These are phyloP conservation scores for Diplodus sargus DNA, from an alignment of 2,797 vertebrate species.

Conservation along the genomic window DNA sequence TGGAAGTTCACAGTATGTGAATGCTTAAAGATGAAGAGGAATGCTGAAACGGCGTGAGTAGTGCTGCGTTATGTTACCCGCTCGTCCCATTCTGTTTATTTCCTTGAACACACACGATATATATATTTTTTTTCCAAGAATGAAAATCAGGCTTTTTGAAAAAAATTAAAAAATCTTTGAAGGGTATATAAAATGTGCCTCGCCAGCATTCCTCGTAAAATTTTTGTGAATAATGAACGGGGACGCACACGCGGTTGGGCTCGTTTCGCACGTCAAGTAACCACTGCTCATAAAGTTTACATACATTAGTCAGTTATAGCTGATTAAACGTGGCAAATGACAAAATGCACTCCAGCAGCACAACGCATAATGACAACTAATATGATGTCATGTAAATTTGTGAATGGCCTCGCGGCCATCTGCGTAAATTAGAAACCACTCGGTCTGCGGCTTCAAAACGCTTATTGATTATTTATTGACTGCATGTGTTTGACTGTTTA, in stretches of 20 bases:
- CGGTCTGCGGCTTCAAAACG: neutral
- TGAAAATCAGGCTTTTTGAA: neutral
- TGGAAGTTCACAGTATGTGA: slow-evolving; percentile 16
- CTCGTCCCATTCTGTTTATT: slow-evolving; percentile 4
- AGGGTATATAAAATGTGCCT: neutral
- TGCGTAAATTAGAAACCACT: slow-evolving; percentile 27
- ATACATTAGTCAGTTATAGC: no score
- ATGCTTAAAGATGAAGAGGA: slow-evolving; percentile 15
- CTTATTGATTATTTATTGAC: slow-evolving; percentile 16
- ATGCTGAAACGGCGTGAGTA: neutral
- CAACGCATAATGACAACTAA: neutral
- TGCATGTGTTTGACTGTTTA: neutral
- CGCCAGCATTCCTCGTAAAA: neutral
- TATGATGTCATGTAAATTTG: slow-evolving; percentile 1
- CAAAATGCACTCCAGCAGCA: no score
- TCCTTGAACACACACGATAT: neutral
- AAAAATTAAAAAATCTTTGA: neutral
- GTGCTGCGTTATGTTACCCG: neutral
- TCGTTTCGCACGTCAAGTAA: no score
- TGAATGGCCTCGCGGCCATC: slow-evolving; percentile 10
- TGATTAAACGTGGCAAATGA: no score
- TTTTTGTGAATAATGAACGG: neutral
- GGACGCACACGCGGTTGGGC: no score
- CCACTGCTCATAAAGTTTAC: no score
- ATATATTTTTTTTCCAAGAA: neutral